Base-by-base conservation (phyloP, 2,113 vertebrate species). In the Nesoenas mayeri region DNA sequence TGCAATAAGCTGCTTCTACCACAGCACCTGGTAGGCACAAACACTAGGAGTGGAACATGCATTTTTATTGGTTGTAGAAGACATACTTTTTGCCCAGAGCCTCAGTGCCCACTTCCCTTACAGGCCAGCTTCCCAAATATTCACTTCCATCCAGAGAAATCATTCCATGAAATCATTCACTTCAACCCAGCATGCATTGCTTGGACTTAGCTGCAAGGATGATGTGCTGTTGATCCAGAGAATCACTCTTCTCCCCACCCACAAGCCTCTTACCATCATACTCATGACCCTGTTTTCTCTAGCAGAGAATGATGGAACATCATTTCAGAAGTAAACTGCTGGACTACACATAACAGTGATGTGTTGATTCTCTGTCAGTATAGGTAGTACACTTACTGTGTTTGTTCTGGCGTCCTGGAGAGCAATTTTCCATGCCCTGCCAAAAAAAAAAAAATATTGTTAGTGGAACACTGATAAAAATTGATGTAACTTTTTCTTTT, bases 361-460 rank as follows among this genome's bases (percentile, higher is more conserved):
- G 17, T 36, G 40, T 15, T 91, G 42, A 38, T 67, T 87, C 65
- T 67, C 32, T 36, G 38, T 10, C 51, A 64, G 9, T 9, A 57
- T 40, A 85, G 34, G 38, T 10, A 72, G 54, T 26, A 64, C 44
- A 98, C 98, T 98, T 96, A 98, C 98, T n/a, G 97, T 95, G 79
- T 98, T 98, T 86, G 97, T 98, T 91, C 98, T 98, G 80, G 98
- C 98, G 16, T 98, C 98, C 75, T 98, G 97, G 36, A 98, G 98
- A 94, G 98, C 98, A 94, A 98, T 98, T 89, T 98, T 98, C 98
- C 98, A 98, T 54, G 98, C 98, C 92, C 98, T 98, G 85, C 18
- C 64, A 67, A 77, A 89, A 93, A 91, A 92, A 51, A 11, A 0
- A 51, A 11, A 2, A 5, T 26, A 36, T 2, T 62, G 36, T 69